Percentiles rank a stretch among this genome's conserved stretches.
Evolutionary conservation across 1,140 invertebrate species (phyloP).

Genomic region (Solenopsis invicta): DNA sequence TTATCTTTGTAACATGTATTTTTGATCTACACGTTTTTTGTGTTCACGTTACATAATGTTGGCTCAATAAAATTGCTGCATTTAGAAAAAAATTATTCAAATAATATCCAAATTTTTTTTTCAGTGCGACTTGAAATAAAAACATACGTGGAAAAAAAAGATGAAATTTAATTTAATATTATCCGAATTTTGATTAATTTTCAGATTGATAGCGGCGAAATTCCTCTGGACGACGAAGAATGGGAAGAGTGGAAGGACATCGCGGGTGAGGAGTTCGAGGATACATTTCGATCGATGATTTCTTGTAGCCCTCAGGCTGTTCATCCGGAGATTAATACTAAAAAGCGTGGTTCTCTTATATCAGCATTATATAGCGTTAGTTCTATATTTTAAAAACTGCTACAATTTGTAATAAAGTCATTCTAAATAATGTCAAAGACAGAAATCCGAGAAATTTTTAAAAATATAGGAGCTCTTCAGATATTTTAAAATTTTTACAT

Average conservation of each 20-base stretch:
- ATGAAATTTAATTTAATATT: not conserved
- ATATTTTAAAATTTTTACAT: not conserved
- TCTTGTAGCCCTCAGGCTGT: conserved; percentile 79
- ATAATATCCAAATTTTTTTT: not conserved
- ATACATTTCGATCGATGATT: conserved; percentile 77
- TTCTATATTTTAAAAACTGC: conserved; percentile 11
- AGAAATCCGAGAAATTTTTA: not conserved
- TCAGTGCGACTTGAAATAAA: not conserved
- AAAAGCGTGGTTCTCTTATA: conserved; percentile 87
- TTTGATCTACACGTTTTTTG: not conserved
- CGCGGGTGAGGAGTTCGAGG: conserved; percentile 77
- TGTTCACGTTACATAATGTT: not conserved
- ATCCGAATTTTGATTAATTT: not conserved
- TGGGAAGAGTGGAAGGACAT: conserved; percentile 89
- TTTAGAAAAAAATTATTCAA: not conserved
- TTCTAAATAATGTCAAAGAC: not conserved
- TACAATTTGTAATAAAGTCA: not conserved
- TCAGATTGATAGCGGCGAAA: conserved; percentile 93
- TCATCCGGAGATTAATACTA: conserved; percentile 75
- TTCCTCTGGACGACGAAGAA: conserved; percentile 92
- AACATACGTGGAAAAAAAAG: not conserved
- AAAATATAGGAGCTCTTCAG: not conserved
- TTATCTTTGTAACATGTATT: not conserved
- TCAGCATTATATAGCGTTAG: conserved; percentile 89
- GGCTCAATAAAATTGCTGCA: not conserved